phyloP scores from a whole-genome alignment of 2,113 vertebrate species.

The Atlantisia rogersi region DNA sequence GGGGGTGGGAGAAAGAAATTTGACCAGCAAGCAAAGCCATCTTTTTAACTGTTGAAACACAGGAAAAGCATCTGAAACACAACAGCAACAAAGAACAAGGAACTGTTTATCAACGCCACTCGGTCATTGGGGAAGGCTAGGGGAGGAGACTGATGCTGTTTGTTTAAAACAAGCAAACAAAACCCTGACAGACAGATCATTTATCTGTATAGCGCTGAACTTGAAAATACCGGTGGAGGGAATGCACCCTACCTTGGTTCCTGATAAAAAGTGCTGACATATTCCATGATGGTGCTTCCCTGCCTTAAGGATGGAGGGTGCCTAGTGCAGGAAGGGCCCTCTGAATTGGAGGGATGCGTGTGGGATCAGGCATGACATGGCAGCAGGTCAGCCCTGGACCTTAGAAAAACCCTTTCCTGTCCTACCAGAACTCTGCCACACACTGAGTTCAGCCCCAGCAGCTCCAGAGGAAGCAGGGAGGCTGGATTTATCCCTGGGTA shows the following conservation, averaged over 20 bases:
- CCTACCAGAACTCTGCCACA: not conserved
- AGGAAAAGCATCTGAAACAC: slow-evolving; percentile 47
- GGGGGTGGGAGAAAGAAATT: not conserved
- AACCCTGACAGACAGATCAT: slow-evolving; percentile 65
- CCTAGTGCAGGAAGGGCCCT: not conserved
- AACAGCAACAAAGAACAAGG: slow-evolving; percentile 58
- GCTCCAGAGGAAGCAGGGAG: not conserved
- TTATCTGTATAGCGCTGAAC: slow-evolving; percentile 35
- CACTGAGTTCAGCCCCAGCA: not conserved
- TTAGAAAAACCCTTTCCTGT: not conserved
- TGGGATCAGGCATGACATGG: not conserved
- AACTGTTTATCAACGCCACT: slow-evolving; percentile 42
- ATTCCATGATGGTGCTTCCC: not conserved
- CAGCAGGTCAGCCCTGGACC: not conserved
- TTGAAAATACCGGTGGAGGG: slow-evolving; percentile 1
- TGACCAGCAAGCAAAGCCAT: slow-evolving; percentile 49
- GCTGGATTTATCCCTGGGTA: not conserved
- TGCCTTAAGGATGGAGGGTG: not conserved
- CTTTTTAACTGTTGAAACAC: slow-evolving; percentile 50
- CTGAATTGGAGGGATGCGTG: not conserved
- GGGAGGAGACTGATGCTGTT: slow-evolving; percentile 61
- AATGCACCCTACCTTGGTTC: slow-evolving; percentile 17
- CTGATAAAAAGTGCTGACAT: slow-evolving; percentile 47
- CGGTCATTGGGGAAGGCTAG: slow-evolving; percentile 53
- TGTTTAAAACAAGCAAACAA: slow-evolving; percentile 65